Base-by-base conservation (phyloP, 2,888 invertebrate genomes). In the Nipponacmea schrenckii region DNA sequence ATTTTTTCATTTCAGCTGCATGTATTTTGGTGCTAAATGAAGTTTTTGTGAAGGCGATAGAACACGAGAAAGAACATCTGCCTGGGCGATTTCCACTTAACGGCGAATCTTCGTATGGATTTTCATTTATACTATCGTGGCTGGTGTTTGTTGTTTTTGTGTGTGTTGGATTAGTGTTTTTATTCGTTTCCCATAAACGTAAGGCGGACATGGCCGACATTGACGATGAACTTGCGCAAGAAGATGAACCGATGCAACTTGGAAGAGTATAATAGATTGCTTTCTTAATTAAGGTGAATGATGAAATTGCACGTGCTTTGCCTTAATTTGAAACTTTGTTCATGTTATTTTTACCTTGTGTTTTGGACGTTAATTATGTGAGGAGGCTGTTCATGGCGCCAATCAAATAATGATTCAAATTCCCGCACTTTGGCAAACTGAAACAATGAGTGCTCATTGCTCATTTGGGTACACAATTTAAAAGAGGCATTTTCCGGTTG, bases 191-290 rank as follows among this genome's bases (percentile, higher is more conserved):
- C 0, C 92, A 94, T 72, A 96, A 96, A 87, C 92, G 94, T 88
- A 96, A 96, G 91, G 93, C 95, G 0, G 93, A 93, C 79, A 93
- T 94, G 83, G 94, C 94, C 0, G 93, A 94, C 5, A 93, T 92
- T n/a, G 94, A 94, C 77, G 94, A 95, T 85, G 90, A 94, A 62
- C 45, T 76, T 26, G 95, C 94, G 0, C 93, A 94, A 92, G 95
- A 94, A 7, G 95, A 96, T 82, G 95, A 95, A 83, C 94, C 95
- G 0, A 94, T 94, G 62, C 94, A 94, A 84, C 93, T 95, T 69
- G 90, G 91, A 15, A 87, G 91, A 69, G 74, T 72, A 56, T 78
- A 75, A 73, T 56, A 31, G 67, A 26, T n/a, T 20, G 12, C 10
- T n/a, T 20, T 14, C 4, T 24, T 15, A 15, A n/a, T 45, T 4